Conservation (phyloP, 1,140 invertebrate genomes). For the Conus betulinus region DNA sequence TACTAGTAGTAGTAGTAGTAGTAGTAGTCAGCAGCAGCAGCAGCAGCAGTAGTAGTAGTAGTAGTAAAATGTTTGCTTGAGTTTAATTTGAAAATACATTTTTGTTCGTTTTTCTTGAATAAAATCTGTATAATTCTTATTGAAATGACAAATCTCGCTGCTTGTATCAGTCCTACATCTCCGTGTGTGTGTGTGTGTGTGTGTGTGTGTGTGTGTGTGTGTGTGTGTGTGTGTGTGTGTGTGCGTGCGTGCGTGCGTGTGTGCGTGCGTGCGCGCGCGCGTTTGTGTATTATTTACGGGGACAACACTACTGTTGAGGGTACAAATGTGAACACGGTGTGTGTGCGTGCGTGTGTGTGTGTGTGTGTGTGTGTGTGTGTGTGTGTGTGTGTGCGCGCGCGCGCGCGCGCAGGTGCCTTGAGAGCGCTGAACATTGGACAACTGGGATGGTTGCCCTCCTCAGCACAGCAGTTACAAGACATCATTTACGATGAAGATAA, state of each 20-base stretch:
- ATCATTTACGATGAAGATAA: neutral
- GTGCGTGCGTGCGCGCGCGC: neutral
- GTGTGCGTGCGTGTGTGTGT: conserved; percentile 13
- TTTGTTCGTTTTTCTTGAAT: neutral
- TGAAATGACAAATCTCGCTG: too few species aligned
- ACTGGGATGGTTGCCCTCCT: too few species aligned
- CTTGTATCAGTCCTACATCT: neutral
- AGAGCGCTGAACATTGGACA: neutral
- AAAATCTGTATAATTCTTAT: too few species aligned
- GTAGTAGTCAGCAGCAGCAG: too few species aligned
- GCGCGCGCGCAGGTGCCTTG: neutral
- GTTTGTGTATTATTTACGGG: neutral
- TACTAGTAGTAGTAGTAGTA: too few species aligned
- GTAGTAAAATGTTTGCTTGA: too few species aligned
- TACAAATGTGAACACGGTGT: neutral
- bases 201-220: neutral
- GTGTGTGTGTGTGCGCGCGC: neutral
- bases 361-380: conserved; percentile 22
- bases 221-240: neutral
- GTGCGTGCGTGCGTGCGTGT: conserved; percentile 17
- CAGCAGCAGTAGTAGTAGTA: too few species aligned
- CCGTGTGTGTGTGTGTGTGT: neutral
- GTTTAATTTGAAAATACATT: too few species aligned
- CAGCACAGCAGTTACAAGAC: too few species aligned
- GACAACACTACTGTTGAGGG: neutral